Conservation (phyloP, 2,797 vertebrate species). For the Ciconia nigra region DNA sequence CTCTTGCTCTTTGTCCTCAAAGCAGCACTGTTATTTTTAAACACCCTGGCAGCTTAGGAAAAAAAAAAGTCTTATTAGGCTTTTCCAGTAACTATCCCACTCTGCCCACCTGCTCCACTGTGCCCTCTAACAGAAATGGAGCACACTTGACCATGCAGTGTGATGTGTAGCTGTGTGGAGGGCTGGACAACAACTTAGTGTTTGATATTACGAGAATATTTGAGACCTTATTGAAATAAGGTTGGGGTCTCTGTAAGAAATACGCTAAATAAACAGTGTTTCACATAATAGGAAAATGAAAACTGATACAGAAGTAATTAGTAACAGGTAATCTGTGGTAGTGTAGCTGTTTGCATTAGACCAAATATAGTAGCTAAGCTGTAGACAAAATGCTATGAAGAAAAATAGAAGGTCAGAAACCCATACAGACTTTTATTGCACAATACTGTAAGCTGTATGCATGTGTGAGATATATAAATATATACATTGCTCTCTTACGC, state of each 20-base stretch:
- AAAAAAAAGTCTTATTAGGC: neutral
- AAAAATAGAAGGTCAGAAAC: neutral
- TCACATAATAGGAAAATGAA: neutral
- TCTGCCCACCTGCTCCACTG: neutral
- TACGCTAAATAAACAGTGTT: neutral
- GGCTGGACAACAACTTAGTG: neutral
- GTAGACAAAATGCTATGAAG: neutral
- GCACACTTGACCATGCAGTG: rapidly evolving
- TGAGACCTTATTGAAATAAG: neutral
- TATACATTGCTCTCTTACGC: neutral
- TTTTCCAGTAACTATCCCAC: neutral
- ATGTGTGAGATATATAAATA: neutral
- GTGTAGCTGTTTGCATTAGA: neutral
- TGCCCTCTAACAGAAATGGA: neutral
- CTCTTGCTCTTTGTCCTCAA: neutral
- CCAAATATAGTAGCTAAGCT: neutral
- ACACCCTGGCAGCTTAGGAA: neutral
- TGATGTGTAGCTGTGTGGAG: neutral
- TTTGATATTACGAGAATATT: neutral
- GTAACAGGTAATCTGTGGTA: neutral
- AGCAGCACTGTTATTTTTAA: neutral
- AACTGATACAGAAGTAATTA: neutral
- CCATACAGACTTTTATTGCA: neutral
- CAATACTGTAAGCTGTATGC: neutral
- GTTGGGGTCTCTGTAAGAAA: neutral